Evolutionary conservation across 2,888 invertebrate genomes (phyloP).

Genomic region (Chaetogeoica ovagalla): DNA sequence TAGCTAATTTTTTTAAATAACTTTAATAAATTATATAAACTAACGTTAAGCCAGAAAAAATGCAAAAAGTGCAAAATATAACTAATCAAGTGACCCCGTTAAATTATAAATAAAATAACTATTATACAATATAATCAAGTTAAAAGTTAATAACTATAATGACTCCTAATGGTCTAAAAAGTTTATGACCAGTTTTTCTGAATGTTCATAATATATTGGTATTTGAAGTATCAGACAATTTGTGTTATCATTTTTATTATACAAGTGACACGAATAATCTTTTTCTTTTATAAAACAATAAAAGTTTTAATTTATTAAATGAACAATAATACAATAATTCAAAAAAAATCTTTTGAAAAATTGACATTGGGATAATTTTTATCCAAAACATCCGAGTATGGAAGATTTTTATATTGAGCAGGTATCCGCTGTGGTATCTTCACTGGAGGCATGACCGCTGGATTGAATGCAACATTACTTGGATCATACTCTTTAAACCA

Average conservation of each 20-base stretch:
- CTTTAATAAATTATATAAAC: too few relatives aligned
- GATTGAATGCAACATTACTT: slow-evolving; percentile 73
- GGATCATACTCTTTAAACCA: slow-evolving; percentile 70
- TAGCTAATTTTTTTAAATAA: too few relatives aligned
- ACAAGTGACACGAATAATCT: not conserved
- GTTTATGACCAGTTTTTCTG: too few relatives aligned
- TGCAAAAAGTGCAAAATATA: too few relatives aligned
- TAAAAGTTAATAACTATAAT: not conserved
- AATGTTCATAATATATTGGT: too few relatives aligned
- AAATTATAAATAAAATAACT: too few relatives aligned
- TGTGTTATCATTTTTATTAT: too few relatives aligned
- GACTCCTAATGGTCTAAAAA: too few relatives aligned
- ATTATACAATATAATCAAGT: too few relatives aligned
- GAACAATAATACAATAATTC: slow-evolving; percentile 15
- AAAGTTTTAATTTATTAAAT: slow-evolving; percentile 5
- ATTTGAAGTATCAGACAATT: too few relatives aligned
- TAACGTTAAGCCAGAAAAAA: too few relatives aligned
- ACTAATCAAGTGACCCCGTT: too few relatives aligned
- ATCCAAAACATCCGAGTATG: slow-evolving; percentile 31
- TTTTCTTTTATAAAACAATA: not conserved
- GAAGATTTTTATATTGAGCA: slow-evolving; percentile 30
- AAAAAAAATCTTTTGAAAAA: slow-evolving; percentile 50
- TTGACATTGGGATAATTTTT: slow-evolving; percentile 13
- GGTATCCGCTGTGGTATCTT: slow-evolving; percentile 59
- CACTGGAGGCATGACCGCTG: slow-evolving; percentile 68